phyloP scores from a whole-genome alignment of 2,888 invertebrate species.

The Eilema caniola region DNA sequence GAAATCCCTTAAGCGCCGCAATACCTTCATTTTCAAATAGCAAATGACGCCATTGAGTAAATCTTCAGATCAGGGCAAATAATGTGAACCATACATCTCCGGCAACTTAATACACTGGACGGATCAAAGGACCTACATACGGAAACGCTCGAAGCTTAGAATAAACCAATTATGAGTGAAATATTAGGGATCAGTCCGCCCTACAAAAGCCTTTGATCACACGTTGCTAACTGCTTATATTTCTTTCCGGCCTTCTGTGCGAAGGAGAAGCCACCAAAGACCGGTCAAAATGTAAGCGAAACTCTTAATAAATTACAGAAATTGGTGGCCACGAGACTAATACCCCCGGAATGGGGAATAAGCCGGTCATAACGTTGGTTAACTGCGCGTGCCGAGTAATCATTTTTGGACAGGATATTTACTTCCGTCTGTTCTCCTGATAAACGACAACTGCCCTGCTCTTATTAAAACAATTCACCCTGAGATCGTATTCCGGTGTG shows the following conservation, averaged over 20 bases:
- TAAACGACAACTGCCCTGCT: conserved; percentile 61
- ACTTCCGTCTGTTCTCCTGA: conserved; percentile 80
- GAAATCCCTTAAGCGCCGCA: conserved; percentile 57
- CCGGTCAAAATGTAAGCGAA: conserved; percentile 73
- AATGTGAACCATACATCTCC: conserved; percentile 81
- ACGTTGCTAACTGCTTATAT: conserved; percentile 74
- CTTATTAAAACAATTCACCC: conserved; percentile 72
- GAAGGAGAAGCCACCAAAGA: conserved; percentile 78
- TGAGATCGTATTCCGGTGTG: conserved; percentile 41
- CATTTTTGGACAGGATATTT: conserved; percentile 84
- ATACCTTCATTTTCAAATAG: conserved; percentile 59
- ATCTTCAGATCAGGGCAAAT: conserved; percentile 79
- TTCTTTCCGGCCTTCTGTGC: conserved; percentile 71
- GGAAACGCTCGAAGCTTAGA: conserved; percentile 84
- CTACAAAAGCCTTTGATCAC: conserved; percentile 82
- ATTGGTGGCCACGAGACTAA: conserved; percentile 83
- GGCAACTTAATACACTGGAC: conserved; percentile 82
- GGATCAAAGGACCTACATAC: conserved; percentile 85
- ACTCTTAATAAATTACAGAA: conserved; percentile 86
- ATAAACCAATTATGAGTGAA: conserved; percentile 87
- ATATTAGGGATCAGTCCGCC: conserved; percentile 85
- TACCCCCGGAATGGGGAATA: conserved; percentile 83
- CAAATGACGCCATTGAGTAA: conserved; percentile 76
- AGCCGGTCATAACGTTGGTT: conserved; percentile 81
- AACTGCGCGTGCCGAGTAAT: conserved; percentile 83